These are phyloP conservation scores for Paradisaea rubra DNA, from an alignment of 2,113 vertebrate genomes.

Conservation along the genomic window DNA sequence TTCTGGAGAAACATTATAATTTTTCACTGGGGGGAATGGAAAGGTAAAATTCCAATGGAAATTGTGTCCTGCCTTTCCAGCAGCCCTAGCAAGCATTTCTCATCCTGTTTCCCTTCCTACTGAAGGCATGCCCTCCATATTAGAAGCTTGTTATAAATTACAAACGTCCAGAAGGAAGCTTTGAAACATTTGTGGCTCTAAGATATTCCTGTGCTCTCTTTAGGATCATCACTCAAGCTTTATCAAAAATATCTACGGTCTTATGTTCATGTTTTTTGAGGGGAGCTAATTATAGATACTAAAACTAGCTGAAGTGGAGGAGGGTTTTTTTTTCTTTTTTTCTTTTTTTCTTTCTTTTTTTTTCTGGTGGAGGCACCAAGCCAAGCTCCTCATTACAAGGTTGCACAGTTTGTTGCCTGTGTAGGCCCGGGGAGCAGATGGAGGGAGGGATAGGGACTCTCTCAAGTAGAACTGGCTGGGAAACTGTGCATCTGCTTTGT, in stretches of 20 bases:
- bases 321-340: background rate
- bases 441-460: slow-evolving; percentile 18
- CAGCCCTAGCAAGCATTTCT: background rate
- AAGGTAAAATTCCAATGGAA: slow-evolving; percentile 44
- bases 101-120: background rate
- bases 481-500: slow-evolving; percentile 37
- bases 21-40: slow-evolving; percentile 5
- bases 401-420: slow-evolving; percentile 48
- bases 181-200: background rate
- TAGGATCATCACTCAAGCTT: background rate
- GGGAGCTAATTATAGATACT: slow-evolving; percentile 25
- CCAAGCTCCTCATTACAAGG: slow-evolving; percentile 20
- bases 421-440: slow-evolving; percentile 37
- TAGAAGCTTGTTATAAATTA: slow-evolving; percentile 7
- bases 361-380: background rate
- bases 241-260: background rate
- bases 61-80: background rate
- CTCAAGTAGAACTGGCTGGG: slow-evolving; percentile 45
- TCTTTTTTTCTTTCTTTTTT: background rate
- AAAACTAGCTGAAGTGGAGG: background rate
- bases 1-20: background rate
- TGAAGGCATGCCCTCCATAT: background rate
- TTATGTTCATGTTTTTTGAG: slow-evolving; percentile 14
- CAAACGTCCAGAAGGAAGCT: background rate
- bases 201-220: background rate